Percentiles rank a stretch among this genome's conserved stretches.
phyloP scores from a whole-genome alignment of 2,797 vertebrate genomes.

The Halcyon smyrnensis region DNA sequence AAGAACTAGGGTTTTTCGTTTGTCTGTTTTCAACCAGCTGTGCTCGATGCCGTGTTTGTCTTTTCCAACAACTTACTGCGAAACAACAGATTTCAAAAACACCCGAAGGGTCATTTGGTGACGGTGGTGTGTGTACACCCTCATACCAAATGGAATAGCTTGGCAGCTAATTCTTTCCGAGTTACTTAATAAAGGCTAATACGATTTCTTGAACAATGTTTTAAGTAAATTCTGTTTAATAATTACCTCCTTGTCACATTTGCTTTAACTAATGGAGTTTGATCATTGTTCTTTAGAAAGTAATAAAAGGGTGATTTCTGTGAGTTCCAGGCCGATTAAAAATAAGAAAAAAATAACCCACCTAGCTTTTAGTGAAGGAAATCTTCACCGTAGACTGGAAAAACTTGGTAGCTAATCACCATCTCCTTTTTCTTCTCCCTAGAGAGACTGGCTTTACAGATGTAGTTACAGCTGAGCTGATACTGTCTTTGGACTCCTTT shows the following conservation, averaged over 20 bases:
- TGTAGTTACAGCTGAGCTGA: not conserved
- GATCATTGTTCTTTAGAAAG: not conserved
- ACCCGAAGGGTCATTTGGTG: not conserved
- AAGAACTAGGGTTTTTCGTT: not conserved
- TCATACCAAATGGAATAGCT: not conserved
- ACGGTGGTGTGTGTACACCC: fast-evolving
- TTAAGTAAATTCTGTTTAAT: not conserved
- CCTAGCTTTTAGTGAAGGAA: not conserved
- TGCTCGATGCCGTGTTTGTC: not conserved
- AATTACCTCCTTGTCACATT: not conserved
- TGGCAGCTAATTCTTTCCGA: not conserved
- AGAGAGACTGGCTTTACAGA: not conserved
- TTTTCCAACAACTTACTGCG: not conserved
- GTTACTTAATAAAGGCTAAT: not conserved
- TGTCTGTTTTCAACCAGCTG: not conserved
- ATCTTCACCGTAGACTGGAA: not conserved
- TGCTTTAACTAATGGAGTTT: not conserved
- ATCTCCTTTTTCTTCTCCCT: not conserved
- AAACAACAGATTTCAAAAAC: not conserved
- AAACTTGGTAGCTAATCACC: not conserved
- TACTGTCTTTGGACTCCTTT: not conserved
- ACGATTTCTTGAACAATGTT: not conserved
- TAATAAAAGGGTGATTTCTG: not conserved
- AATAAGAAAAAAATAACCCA: not conserved
- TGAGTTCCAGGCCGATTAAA: not conserved